Conservation (phyloP, 2,113 vertebrate genomes). For the Gracilinanus agilis region DNA sequence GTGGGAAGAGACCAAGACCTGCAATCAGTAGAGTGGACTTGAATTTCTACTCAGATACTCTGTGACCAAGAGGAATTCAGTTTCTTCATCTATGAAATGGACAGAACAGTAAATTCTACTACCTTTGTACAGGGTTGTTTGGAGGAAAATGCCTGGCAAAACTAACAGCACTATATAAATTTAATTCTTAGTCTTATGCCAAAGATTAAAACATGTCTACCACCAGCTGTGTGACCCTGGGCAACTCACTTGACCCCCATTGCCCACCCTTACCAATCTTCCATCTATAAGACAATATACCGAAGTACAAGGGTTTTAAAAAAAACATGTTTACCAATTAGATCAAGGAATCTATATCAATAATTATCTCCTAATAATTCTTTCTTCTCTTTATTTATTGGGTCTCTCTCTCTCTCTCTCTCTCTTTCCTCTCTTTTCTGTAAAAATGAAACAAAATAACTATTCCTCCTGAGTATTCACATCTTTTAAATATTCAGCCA, state of each 20-base stretch:
- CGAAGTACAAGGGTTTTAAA: too few relatives aligned
- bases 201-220: background rate
- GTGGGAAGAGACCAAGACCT: background rate
- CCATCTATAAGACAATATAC: too few relatives aligned
- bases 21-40: background rate
- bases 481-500: constrained; percentile 16
- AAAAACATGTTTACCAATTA: background rate
- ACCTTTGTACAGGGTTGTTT: background rate
- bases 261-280: too few relatives aligned
- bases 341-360: background rate
- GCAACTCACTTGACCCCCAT: too few relatives aligned
- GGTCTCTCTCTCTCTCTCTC: background rate
- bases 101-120: background rate
- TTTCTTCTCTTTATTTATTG: background rate
- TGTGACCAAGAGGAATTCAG: background rate
- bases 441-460: background rate
- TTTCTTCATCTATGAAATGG: background rate
- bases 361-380: background rate
- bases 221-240: too few relatives aligned
- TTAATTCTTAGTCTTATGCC: background rate
- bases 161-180: background rate
- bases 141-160: background rate
- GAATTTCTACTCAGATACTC: background rate
- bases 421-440: background rate
- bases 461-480: background rate